phyloP scores from a whole-genome alignment of 1,140 invertebrate genomes.

The Elymnias hypermnestra region DNA sequence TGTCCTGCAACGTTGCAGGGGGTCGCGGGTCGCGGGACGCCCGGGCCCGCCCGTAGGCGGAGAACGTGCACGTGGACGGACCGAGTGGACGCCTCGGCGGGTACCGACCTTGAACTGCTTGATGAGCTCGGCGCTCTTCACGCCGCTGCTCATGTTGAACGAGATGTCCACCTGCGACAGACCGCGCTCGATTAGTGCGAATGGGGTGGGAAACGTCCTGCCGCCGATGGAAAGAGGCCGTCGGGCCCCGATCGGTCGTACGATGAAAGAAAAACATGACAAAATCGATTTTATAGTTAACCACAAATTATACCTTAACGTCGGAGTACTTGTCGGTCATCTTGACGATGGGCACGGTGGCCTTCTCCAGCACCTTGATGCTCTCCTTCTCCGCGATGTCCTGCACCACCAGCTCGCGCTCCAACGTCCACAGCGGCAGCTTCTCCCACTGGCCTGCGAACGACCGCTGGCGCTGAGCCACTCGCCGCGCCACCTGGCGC shows the following conservation, averaged over 20 bases:
- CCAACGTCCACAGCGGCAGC: slow-evolving; percentile 91
- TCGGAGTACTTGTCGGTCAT: slow-evolving; percentile 96
- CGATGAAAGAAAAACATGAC: too few species aligned
- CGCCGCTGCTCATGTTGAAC: slow-evolving; percentile 97
- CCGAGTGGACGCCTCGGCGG: not conserved
- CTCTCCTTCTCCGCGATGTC: slow-evolving; percentile 91
- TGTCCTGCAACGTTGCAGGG: slow-evolving; percentile 62
- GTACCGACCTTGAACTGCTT: slow-evolving; percentile 84
- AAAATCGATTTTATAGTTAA: too few species aligned
- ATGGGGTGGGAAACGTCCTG: too few species aligned
- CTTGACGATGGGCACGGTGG: slow-evolving; percentile 98
- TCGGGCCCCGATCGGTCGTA: too few species aligned
- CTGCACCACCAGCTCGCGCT: slow-evolving; percentile 91
- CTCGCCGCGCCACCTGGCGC: too few species aligned
- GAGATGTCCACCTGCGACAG: slow-evolving; percentile 91
- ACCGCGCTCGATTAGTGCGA: too few species aligned
- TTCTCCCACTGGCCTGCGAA: slow-evolving; percentile 92
- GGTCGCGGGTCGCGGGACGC: too few species aligned
- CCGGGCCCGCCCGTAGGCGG: too few species aligned
- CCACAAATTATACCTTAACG: slow-evolving; percentile 77
- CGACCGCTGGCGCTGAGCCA: not conserved
- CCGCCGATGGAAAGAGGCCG: too few species aligned
- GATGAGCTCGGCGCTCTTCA: slow-evolving; percentile 96
- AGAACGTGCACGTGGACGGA: not conserved
- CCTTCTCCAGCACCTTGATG: slow-evolving; percentile 97